Percentiles rank a stretch among this genome's conserved stretches.
These are phyloP conservation scores for Polyploca ridens DNA, from an alignment of 2,888 invertebrate genomes.

Conservation along the genomic window DNA sequence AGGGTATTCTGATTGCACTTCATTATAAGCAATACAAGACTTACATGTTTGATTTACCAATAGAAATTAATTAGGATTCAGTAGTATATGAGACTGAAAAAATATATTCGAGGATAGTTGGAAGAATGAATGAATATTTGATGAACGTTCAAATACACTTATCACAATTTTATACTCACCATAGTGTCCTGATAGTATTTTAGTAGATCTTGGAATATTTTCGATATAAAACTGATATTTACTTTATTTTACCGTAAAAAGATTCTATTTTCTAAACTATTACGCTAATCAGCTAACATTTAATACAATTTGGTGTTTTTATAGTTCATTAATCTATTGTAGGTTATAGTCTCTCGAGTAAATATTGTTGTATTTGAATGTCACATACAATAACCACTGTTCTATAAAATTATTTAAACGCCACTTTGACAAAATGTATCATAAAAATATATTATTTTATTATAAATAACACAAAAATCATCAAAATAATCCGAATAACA, in stretches of 20 bases:
- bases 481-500: conserved; percentile 29
- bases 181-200: conserved; percentile 31
- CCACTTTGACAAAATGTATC: conserved; percentile 26
- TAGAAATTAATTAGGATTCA: no score
- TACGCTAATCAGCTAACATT: background rate
- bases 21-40: no score
- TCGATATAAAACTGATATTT: background rate
- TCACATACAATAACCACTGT: conserved; percentile 21
- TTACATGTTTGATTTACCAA: no score
- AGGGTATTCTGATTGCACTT: no score
- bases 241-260: background rate
- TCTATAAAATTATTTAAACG: conserved; percentile 19
- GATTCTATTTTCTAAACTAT: background rate
- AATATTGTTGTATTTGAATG: conserved; percentile 32
- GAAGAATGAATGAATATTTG: background rate
- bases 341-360: conserved; percentile 19
- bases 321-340: conserved; percentile 18
- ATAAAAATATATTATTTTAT: conserved; percentile 25
- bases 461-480: conserved; percentile 21
- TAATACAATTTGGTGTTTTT: conserved; percentile 23
- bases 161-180: conserved; percentile 37
- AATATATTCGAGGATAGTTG: background rate
- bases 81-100: no score
- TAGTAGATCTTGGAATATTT: conserved; percentile 19
- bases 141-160: background rate